A percentile compares a stretch with the other conserved stretches of the same genome.
Evolutionary conservation across 2,113 vertebrate genomes (phyloP).

Genomic region (Lycocorax pyrrhopterus): DNA sequence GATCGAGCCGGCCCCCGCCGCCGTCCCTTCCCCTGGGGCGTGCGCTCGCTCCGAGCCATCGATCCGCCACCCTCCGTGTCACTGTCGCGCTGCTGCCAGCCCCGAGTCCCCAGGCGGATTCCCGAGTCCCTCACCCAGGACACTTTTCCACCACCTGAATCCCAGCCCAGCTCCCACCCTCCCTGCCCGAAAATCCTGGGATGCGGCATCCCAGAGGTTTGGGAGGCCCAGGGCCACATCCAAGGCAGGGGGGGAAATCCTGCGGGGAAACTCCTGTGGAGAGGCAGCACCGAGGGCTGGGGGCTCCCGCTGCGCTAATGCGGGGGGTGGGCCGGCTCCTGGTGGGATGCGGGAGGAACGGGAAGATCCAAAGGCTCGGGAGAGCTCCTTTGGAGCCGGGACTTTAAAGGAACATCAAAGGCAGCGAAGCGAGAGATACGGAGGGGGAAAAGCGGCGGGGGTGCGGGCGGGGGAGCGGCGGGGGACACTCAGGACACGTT

Average conservation of each 20-base stretch:
- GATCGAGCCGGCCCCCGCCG: not conserved
- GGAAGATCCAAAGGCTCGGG: not conserved
- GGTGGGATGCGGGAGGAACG: not conserved
- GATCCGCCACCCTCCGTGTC: not conserved
- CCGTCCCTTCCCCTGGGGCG: not conserved
- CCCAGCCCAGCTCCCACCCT: not conserved
- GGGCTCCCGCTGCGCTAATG: not conserved
- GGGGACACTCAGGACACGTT: not conserved
- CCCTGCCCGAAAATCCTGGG: not conserved
- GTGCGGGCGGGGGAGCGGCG: not conserved
- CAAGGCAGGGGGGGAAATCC: not conserved
- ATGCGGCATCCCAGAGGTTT: not conserved
- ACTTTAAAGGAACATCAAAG: not conserved
- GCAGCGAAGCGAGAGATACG: accelerated
- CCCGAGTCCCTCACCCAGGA: not conserved
- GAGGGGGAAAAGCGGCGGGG: not conserved
- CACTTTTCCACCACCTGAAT: not conserved
- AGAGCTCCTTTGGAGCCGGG: not conserved
- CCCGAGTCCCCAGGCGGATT: not conserved
- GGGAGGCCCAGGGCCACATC: not conserved
- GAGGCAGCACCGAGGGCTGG: not conserved
- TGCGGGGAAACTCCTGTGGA: accelerated
- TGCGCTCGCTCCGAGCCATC: not conserved
- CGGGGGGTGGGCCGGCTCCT: not conserved
- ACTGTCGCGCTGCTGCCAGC: not conserved